Conservation (phyloP, 30 jellyfish, hydroid and myxozoan genomes). For the Cassiopea xamachana region DNA sequence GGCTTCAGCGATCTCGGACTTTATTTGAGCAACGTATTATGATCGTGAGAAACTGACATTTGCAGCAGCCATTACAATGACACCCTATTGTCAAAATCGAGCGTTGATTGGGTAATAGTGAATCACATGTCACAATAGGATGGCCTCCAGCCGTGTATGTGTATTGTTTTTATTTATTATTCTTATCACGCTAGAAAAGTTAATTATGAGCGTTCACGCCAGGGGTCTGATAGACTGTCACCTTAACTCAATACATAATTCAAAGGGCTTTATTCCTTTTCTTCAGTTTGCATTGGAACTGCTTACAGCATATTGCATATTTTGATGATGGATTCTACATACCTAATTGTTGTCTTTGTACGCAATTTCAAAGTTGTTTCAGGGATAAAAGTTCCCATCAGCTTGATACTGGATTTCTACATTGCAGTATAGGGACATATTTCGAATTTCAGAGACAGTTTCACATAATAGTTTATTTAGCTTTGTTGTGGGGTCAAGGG, state of each 20-base stretch:
- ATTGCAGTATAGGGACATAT: neutral
- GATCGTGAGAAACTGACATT: conserved; percentile 79
- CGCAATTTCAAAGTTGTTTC: neutral
- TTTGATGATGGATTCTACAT: conserved; percentile 10
- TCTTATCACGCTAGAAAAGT: conserved; percentile 60
- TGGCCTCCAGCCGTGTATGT: conserved; percentile 53
- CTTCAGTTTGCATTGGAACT: conserved; percentile 10
- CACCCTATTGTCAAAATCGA: conserved; percentile 27
- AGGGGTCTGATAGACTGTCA: conserved; percentile 56
- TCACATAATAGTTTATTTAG: neutral
- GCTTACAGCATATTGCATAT: conserved; percentile 42
- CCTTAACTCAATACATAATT: conserved; percentile 30
- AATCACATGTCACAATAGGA: conserved; percentile 58
- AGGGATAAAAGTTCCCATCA: conserved; percentile 9
- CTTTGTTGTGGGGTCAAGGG: too few species aligned
- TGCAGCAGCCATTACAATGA: conserved; percentile 66
- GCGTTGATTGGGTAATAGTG: conserved; percentile 43
- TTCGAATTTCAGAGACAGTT: neutral
- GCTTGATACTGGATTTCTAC: conserved; percentile 5
- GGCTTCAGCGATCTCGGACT: conserved; percentile 30
- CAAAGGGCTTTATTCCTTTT: conserved; percentile 43
- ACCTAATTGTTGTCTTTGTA: neutral
- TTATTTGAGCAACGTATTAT: conserved; percentile 76
- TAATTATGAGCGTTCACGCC: conserved; percentile 56
- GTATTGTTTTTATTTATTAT: conserved; percentile 55